A percentile compares a stretch with the other conserved stretches of the same genome.
phyloP scores from a whole-genome alignment of 2,888 invertebrate species.

The Ochlodes sylvanus region DNA sequence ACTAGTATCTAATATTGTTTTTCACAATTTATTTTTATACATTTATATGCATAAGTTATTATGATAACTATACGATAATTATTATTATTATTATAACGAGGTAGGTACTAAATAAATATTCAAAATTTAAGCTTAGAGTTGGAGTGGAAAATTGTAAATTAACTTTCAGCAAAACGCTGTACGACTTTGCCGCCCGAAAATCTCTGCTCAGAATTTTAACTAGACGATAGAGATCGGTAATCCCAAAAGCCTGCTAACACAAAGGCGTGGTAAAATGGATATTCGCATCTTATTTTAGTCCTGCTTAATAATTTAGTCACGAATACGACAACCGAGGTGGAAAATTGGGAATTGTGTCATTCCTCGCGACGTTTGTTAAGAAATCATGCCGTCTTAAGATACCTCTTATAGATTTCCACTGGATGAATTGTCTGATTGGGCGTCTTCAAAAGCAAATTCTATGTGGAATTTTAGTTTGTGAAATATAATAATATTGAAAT shows the following conservation, averaged over 20 bases:
- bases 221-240: constrained; percentile 77
- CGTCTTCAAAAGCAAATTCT: constrained; percentile 30
- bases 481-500: no score
- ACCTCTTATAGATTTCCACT: constrained; percentile 20
- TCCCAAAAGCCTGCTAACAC: constrained; percentile 72
- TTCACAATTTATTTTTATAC: no score
- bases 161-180: constrained; percentile 71
- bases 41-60: no score
- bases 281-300: constrained; percentile 77
- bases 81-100: neutral
- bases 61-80: no score
- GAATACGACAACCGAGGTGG: constrained; percentile 74
- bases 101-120: constrained; percentile 37
- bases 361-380: constrained; percentile 63
- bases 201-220: constrained; percentile 77
- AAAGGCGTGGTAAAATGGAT: constrained; percentile 73
- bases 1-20: no score
- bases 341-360: constrained; percentile 83
- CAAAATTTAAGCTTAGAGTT: constrained; percentile 53
- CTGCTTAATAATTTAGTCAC: constrained; percentile 81
- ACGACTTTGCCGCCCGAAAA: constrained; percentile 69
- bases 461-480: no score
- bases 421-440: constrained; percentile 24
- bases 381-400: constrained; percentile 64
- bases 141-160: constrained; percentile 70